phyloP scores from a whole-genome alignment of 2,797 vertebrate genomes.

The Acanthurus leucopareius region DNA sequence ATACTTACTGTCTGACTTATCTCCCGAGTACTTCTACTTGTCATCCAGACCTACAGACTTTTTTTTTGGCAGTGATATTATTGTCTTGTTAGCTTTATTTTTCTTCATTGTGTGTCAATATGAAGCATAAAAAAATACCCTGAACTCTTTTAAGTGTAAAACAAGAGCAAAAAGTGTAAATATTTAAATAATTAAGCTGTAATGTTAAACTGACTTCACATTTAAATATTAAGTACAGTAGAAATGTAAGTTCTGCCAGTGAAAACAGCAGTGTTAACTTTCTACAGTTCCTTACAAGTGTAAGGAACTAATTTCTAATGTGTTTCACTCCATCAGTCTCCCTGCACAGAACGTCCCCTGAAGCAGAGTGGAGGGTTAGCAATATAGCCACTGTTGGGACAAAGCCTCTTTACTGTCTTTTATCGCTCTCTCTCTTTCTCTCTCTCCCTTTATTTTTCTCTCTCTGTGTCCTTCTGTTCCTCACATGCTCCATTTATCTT shows the following conservation, averaged over 20 bases:
- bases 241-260: not conserved
- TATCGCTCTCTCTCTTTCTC: constrained; percentile 26
- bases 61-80: not conserved
- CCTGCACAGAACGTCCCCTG: constrained; percentile 51
- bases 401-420: constrained; percentile 44
- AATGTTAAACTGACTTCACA: not conserved
- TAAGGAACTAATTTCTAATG: constrained; percentile 41
- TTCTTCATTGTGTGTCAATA: not conserved
- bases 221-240: not conserved
- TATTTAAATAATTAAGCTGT: constrained; percentile 15
- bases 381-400: constrained; percentile 46
- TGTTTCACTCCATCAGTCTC: constrained; percentile 54
- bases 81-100: not conserved
- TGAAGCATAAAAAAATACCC: not conserved
- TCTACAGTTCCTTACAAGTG: constrained; percentile 15
- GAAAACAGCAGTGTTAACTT: constrained; percentile 10
- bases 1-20: not conserved
- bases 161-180: not conserved
- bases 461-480: constrained; percentile 20
- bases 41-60: not conserved
- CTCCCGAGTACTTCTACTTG: not conserved
- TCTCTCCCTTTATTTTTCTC: constrained; percentile 2
- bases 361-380: constrained; percentile 51
- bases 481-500: constrained; percentile 43
- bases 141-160: not conserved